Evolutionary conservation across 1,140 invertebrate genomes (phyloP), one percentile per base, ranked within the genome.

Genomic region (Atta texana): DNA sequence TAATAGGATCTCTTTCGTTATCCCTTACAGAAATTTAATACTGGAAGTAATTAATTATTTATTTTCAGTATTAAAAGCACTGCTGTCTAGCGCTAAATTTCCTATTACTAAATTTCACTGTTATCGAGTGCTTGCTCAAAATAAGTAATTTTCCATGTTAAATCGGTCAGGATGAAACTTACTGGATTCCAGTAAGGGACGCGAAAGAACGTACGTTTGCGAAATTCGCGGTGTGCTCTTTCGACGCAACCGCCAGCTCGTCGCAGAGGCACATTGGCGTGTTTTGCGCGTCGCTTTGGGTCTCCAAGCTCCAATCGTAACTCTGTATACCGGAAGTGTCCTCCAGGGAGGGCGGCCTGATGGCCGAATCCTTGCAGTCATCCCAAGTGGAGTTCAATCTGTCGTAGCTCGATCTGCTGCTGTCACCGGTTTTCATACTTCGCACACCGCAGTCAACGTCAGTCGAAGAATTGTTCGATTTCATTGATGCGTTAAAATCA

Each of bases 291-390:
- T 91, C 88, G 31, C 81, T 91, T 44, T 88, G 80, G 2, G 84
- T 82, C 18, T 92, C 87, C 14, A 61, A 72, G 51, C 88, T 93
- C 71, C 88, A 92, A 14, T 90, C 87, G 66, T 91, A 89, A 51
- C 80, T 91, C 31, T 89, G 89, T 24, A 91, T 88, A 63, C 87
- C 88, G 21, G 89, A 89, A 77, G 87, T 89, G 66, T 92, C 89
- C n/a, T 92, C 91, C 24, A 89, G 80, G 14, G 86, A 92, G 3
- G 88, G 88, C 24, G 59, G 34, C 0, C 69, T 78, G 1, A 69
- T 89, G 21, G 39, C 69, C 44, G 31, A 31, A 28, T 44, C 76
- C 18, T 82, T 84, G 18, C 63, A 76, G 18, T 89, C 75, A 2
- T 91, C 88, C 75, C 85, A 88, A 16, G 59, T 89, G 16, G 78